Evolutionary conservation across 2,797 vertebrate species (phyloP).

Genomic region (Protonibea diacanthus): DNA sequence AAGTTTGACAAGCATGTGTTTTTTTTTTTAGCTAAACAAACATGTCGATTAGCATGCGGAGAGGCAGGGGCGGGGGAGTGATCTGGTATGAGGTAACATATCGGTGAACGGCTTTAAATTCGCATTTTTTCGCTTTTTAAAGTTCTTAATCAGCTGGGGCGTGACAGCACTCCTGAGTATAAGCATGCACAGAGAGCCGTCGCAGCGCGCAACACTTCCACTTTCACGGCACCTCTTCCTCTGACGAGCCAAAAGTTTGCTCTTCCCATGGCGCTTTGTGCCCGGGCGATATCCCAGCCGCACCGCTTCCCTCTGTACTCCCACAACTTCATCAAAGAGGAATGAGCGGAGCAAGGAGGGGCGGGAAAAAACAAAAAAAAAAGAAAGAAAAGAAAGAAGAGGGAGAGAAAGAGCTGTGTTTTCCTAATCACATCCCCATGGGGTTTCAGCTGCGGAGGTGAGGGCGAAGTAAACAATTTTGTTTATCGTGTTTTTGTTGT

Average conservation of each 20-base stretch:
- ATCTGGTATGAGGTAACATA: slow-evolving; percentile 49
- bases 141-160: slow-evolving; percentile 52
- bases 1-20: slow-evolving; percentile 66
- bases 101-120: slow-evolving; percentile 28
- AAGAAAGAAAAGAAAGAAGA: slow-evolving; percentile 25
- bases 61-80: slow-evolving; percentile 5
- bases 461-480: slow-evolving; percentile 82
- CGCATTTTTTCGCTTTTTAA: slow-evolving; percentile 48
- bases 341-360: slow-evolving; percentile 70
- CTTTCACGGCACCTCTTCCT: slow-evolving; percentile 35
- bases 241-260: slow-evolving; percentile 75
- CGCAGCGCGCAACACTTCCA: background rate
- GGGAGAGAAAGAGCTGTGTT: slow-evolving; percentile 55
- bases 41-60: slow-evolving; percentile 54
- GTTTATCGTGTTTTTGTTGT: slow-evolving; percentile 75
- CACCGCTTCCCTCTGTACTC: slow-evolving; percentile 74
- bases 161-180: slow-evolving; percentile 59
- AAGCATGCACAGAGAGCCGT: slow-evolving; percentile 12
- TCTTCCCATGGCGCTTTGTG: slow-evolving; percentile 82
- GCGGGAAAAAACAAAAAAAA: slow-evolving; percentile 40
- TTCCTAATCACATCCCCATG: slow-evolving; percentile 74
- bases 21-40: slow-evolving; percentile 56
- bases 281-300: slow-evolving; percentile 69
- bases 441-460: slow-evolving; percentile 75
- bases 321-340: slow-evolving; percentile 84